Conservation (phyloP, 1,140 invertebrate genomes). For the Drosophila ananassae region DNA sequence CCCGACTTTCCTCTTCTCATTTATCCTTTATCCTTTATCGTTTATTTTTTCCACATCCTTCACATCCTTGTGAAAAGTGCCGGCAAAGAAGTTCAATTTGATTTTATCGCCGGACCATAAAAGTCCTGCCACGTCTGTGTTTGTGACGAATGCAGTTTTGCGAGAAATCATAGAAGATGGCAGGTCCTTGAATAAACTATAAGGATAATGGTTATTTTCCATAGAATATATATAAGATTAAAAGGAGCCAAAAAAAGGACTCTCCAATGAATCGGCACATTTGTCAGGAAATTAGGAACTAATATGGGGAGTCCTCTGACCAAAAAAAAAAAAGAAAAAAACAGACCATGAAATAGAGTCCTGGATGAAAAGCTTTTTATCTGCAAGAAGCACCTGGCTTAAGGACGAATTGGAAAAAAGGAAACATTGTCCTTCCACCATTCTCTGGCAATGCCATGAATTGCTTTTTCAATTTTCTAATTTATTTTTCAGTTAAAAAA, state of each 20-base stretch:
- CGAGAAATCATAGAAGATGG: not conserved
- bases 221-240: not conserved
- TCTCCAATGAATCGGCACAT: not conserved
- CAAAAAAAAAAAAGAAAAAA: too few relatives aligned
- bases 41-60: not conserved
- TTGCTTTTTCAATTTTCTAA: constrained; percentile 80
- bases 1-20: constrained; percentile 1
- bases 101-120: constrained; percentile 69
- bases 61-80: constrained; percentile 18
- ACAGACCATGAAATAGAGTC: not conserved
- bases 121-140: constrained; percentile 34
- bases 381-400: constrained; percentile 20
- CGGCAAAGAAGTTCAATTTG: constrained; percentile 59
- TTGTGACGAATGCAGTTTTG: constrained; percentile 39
- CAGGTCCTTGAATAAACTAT: not conserved
- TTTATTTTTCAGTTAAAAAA: constrained; percentile 75
- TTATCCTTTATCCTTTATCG: not conserved
- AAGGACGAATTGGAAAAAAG: constrained; percentile 8
- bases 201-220: not conserved
- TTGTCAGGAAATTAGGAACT: constrained; percentile 5
- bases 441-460: constrained; percentile 74
- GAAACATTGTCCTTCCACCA: constrained; percentile 41
- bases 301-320: not conserved
- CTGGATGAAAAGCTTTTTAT: constrained; percentile 13
- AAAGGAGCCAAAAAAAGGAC: not conserved